Conservation (phyloP, 1,140 invertebrate genomes). For the Muscidifurax raptorellus region DNA sequence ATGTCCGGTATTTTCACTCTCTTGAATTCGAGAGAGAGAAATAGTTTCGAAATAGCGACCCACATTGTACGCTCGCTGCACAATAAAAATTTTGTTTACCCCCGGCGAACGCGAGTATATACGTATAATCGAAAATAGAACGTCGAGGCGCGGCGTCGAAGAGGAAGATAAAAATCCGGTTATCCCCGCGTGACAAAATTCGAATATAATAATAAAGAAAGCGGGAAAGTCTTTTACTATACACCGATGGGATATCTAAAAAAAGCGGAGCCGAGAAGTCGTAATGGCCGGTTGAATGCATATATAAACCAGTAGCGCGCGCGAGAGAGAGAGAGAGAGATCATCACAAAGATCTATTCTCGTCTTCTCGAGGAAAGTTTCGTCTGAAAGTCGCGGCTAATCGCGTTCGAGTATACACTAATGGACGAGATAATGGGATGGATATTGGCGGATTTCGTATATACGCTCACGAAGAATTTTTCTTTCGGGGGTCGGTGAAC, state of each 20-base stretch:
- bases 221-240: no score
- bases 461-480: not conserved
- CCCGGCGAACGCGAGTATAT: no score
- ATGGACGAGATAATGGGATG: slow-evolving; percentile 15
- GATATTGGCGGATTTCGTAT: not conserved
- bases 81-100: no score
- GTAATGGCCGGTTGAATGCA: slow-evolving; percentile 36
- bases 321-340: not conserved
- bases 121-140: no score
- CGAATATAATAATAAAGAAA: no score
- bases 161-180: no score
- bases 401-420: not conserved
- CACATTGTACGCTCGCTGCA: no score
- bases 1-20: no score
- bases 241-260: not conserved
- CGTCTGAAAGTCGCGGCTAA: not conserved
- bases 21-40: no score
- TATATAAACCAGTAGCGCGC: not conserved
- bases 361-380: slow-evolving; percentile 22
- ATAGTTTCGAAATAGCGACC: no score
- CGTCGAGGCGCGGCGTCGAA: no score
- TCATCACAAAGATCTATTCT: slow-evolving; percentile 49
- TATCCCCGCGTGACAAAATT: no score
- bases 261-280: not conserved
- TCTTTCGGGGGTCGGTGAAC: not conserved